Evolutionary conservation across 92 coral and sea anemone genomes (phyloP).

Genomic region (Anthopleura xanthogrammica): DNA sequence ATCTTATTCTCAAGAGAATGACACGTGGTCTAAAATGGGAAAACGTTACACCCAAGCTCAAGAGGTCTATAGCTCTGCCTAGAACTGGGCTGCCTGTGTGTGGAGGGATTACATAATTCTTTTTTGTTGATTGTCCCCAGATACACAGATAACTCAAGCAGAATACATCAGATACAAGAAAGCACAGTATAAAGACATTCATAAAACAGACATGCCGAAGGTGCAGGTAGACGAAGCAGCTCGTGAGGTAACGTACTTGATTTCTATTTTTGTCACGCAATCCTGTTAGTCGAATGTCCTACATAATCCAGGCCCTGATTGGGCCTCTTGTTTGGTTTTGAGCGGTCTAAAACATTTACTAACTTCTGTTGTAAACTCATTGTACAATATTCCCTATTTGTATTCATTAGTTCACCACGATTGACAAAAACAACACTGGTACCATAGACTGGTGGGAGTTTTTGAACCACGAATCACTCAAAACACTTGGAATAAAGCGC

Average conservation of each 20-base stretch:
- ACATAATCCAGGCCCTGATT: too few relatives aligned
- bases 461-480: constrained; percentile 84
- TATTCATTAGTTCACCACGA: constrained; percentile 66
- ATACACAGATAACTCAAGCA: constrained; percentile 72
- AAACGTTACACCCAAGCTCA: too few relatives aligned
- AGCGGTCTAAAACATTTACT: too few relatives aligned
- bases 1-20: too few relatives aligned
- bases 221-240: constrained; percentile 55
- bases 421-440: constrained; percentile 88
- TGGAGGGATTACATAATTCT: neutral
- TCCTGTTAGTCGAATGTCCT: too few relatives aligned
- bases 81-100: too few relatives aligned
- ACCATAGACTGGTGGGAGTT: constrained; percentile 99
- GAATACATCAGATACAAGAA: constrained; percentile 67
- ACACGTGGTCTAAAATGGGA: too few relatives aligned
- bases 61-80: too few relatives aligned
- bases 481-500: constrained; percentile 68
- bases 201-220: constrained; percentile 56
- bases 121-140: constrained; percentile 18
- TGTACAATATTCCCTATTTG: neutral
- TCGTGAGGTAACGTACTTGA: constrained; percentile 50
- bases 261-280: too few relatives aligned
- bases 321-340: too few relatives aligned
- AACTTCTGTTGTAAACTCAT: neutral
- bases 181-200: constrained; percentile 64